Base-by-base conservation (phyloP, 2,797 vertebrate species). In the Carcharodon carcharias region DNA sequence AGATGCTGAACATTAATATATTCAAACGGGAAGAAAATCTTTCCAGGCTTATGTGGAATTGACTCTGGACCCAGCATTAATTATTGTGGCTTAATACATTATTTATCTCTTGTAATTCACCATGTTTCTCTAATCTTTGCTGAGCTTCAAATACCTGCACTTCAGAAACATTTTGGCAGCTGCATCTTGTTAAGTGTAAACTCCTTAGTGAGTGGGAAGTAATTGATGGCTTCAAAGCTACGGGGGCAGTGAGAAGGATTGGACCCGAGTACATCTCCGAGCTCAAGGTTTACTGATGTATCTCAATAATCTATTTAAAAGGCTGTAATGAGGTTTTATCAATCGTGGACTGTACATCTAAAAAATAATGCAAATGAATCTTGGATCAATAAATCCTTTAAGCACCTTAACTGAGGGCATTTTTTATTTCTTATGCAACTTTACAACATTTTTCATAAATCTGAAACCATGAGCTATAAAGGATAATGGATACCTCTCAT, bases 161-260 rank as follows among this genome's bases (percentile, higher is more conserved):
- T 95, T 95, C 67, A 71, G 26, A 95, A 95, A 95, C 67, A 69
- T 92, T 45, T 77, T 56, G 94, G 50, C 31, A 50, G 28, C 31
- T 50, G 26, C 67, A 73, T 31, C 31, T 56, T 95, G 69, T 77
- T 93, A 67, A 89, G 63, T 45, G 91, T 93, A 93, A 93, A 93
- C 61, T 93, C 61, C n/a, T 93, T 26, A 45, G 91, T 67, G 21
- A 93, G 61, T 21, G 21, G 35, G n/a, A 65, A 93, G 35, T 9
- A 93, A 65, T 93, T 65, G 88, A n/a, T 91, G 63, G 63, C 63
- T 93, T 93, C 93, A 93, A 93, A 93, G 63, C n/a, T 93, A 23
- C 45, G 91, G 21, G n/a, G n/a, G 18, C 21, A 9, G 8, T 45
- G 3, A 67, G 4, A 93, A 35, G 61, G 63, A 93, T 93, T 28